Conservation (phyloP, 2,888 invertebrate species). For the Stegophylla sp. region DNA sequence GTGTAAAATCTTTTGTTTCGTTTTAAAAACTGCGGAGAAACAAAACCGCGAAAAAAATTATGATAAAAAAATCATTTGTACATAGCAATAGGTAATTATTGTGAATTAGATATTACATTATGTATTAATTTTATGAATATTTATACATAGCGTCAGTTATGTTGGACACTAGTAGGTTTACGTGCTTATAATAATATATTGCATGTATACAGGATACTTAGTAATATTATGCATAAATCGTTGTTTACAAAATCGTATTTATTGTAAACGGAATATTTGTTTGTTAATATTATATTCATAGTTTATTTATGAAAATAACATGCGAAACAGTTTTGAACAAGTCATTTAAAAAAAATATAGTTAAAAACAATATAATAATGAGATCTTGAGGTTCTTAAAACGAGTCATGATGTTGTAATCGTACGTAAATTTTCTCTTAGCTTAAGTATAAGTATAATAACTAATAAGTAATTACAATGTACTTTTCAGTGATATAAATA, state of each 20-base stretch:
- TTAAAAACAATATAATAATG: neutral
- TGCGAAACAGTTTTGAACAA: neutral
- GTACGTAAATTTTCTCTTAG: no score
- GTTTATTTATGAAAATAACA: constrained; percentile 4
- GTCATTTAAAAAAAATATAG: neutral
- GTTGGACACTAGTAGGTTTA: constrained; percentile 17
- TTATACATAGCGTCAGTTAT: neutral
- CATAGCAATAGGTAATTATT: no score
- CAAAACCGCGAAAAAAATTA: no score
- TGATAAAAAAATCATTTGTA: no score
- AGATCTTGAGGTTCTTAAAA: neutral
- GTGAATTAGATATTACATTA: no score
- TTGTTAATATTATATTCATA: constrained; percentile 16
- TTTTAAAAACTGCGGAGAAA: no score
- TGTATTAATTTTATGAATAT: no score
- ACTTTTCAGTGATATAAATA: no score
- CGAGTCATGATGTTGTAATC: neutral
- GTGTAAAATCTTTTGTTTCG: no score
- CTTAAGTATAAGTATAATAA: no score
- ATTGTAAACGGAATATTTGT: constrained; percentile 17
- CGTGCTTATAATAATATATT: no score
- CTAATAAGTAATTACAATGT: no score
- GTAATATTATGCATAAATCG: constrained; percentile 11
- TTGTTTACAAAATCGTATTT: neutral
- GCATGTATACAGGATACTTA: neutral